Base-by-base conservation (phyloP, 2,113 vertebrate genomes). In the Dryoscopus gambensis region DNA sequence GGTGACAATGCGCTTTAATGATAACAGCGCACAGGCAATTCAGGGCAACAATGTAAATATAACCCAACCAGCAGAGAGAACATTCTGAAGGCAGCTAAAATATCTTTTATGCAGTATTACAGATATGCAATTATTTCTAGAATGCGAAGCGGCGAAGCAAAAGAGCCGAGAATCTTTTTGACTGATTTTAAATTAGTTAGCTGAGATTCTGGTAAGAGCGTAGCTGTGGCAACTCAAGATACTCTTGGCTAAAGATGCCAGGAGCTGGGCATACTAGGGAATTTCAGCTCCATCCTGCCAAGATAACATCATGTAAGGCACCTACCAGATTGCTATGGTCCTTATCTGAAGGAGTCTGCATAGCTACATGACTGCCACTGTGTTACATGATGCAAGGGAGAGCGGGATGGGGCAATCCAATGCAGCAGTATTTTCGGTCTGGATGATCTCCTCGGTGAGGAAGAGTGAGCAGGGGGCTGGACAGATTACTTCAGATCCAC, bases 171-270 rank as follows among this genome's bases (percentile, higher is more conserved):
- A 93, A 91, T 60, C 49, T 79, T 57, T 55, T 55, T 0, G 11
- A 16, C 25, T 85, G 62, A 69, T 82, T 95, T 94, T 73, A 85
- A 88, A 76, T 73, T 39, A 33, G 50, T 68, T 80, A 73, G 46
- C 49, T 92, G 73, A 89, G 83, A 77, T 91, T 79, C 70, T 87
- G 64, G 33, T 74, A 47, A 76, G 39, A 77, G 22, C 16, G 40
- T 89, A 84, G 21, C 84, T 92, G 50, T 87, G 71, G 55, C 71
- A 94, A 56, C 74, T 25, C 35, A 63, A 89, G 80, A 53, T 65
- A 31, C 18, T 23, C 10, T 16, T 69, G 31, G n/a, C 46, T 95
- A 50, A 77, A 84, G 68, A 46, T 88, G 53, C 44, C 65, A 71
- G 75, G 33, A 85, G 33, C 44, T 68, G 53, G 80, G 33, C n/a